A percentile compares a stretch with the other conserved stretches of the same genome.
These are phyloP conservation scores for Pleuronectes platessa DNA, from an alignment of 2,113 vertebrate genomes.

Conservation along the genomic window DNA sequence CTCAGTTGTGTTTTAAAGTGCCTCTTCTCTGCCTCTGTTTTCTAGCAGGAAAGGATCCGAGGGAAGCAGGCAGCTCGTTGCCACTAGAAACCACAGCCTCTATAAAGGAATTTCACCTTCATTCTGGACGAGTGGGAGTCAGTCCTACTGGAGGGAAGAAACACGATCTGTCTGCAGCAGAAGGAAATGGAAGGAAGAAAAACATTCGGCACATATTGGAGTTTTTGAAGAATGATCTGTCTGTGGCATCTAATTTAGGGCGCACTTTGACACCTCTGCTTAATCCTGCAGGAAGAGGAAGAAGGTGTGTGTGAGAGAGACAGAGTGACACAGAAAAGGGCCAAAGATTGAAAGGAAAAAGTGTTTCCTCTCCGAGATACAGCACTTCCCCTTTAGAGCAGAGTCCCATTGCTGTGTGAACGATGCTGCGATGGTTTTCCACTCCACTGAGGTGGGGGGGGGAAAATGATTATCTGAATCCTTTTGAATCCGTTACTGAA, in stretches of 20 bases:
- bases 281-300: slow-evolving; percentile 6
- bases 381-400: slow-evolving; percentile 11
- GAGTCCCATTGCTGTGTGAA: slow-evolving; percentile 15
- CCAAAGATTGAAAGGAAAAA: neutral
- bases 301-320: slow-evolving; percentile 3
- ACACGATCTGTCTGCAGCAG: slow-evolving; percentile 24
- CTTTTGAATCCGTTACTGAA: neutral
- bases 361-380: slow-evolving; percentile 41
- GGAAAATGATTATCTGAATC: neutral
- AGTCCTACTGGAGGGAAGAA: slow-evolving; percentile 37
- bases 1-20: slow-evolving; percentile 17
- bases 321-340: neutral
- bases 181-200: slow-evolving; percentile 5
- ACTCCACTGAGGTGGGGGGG: slow-evolving; percentile 2
- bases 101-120: slow-evolving; percentile 75
- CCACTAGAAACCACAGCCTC: slow-evolving; percentile 69
- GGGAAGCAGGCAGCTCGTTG: slow-evolving; percentile 68
- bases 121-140: slow-evolving; percentile 64
- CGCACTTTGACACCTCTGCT: slow-evolving; percentile 19
- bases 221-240: neutral
- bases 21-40: slow-evolving; percentile 44
- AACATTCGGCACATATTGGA: neutral
- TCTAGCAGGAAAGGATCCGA: slow-evolving; percentile 55
- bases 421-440: slow-evolving; percentile 9
- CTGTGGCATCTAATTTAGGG: slow-evolving; percentile 18